A percentile compares a stretch with the other conserved stretches of the same genome.
Evolutionary conservation across 2,888 invertebrate genomes (phyloP).

Genomic region (Cremastinae sp.): DNA sequence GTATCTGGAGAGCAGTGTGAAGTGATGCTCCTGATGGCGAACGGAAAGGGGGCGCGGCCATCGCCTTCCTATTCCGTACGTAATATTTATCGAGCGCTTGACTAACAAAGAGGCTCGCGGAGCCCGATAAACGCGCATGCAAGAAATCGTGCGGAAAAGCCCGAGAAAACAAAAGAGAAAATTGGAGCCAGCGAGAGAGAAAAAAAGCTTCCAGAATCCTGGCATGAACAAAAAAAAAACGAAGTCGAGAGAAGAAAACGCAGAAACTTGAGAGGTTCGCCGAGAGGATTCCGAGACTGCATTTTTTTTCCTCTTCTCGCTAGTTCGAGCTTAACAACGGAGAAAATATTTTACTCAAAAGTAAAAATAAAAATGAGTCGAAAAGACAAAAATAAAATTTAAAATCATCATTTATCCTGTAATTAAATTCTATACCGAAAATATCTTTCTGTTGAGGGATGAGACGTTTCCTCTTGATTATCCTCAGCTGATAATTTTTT

Average conservation of each 20-base stretch:
- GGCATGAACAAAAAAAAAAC: not conserved
- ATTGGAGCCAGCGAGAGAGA: slow-evolving; percentile 23
- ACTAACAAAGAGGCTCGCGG: slow-evolving; percentile 3
- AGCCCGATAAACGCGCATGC: not conserved
- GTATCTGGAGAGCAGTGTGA: slow-evolving; percentile 34
- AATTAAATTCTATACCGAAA: too few species aligned
- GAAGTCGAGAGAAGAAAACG: slow-evolving; percentile 21
- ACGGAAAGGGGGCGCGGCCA: slow-evolving; percentile 58
- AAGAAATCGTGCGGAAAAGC: slow-evolving; percentile 44
- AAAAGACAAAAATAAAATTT: too few species aligned
- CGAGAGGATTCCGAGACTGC: not conserved
- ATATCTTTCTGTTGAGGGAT: too few species aligned
- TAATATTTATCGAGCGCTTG: not conserved
- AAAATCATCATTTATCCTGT: too few species aligned
- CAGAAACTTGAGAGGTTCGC: not conserved
- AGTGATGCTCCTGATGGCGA: slow-evolving; percentile 55
- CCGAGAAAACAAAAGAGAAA: slow-evolving; percentile 48
- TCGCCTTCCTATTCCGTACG: slow-evolving; percentile 30
- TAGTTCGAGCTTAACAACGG: not conserved
- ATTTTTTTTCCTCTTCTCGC: not conserved
- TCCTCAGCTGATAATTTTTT: too few species aligned
- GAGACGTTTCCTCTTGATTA: too few species aligned
- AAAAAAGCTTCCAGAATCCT: slow-evolving; percentile 18
- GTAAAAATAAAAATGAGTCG: too few species aligned
- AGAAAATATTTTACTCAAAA: too few species aligned